These are phyloP conservation scores for Cheilosia grossa DNA, from an alignment of 2,888 invertebrate genomes.

Conservation along the genomic window DNA sequence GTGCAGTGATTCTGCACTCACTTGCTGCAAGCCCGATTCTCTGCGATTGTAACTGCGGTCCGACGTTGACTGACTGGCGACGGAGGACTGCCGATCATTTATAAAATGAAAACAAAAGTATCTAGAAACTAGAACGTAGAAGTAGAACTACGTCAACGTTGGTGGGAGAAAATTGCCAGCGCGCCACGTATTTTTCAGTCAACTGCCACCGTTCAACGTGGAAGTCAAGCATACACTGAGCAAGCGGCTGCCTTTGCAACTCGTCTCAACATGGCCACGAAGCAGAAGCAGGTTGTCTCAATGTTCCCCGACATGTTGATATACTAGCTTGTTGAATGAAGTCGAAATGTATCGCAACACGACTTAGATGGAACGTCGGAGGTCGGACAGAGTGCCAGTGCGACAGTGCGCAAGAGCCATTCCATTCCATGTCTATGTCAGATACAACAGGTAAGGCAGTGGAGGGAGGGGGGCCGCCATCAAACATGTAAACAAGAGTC, in stretches of 20 bases:
- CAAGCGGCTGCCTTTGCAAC: slow-evolving; percentile 5
- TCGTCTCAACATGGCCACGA: slow-evolving; percentile 52
- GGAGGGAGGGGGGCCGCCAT: slow-evolving; percentile 10
- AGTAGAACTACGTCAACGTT: slow-evolving; percentile 45
- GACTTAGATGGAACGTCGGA: slow-evolving; percentile 3
- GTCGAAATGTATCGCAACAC: slow-evolving; percentile 38
- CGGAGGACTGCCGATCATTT: slow-evolving; percentile 58
- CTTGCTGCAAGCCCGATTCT: not conserved
- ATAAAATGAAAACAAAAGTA: slow-evolving; percentile 70
- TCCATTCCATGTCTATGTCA: not conserved
- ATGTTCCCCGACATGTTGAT: slow-evolving; percentile 56
- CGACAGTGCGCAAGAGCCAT: slow-evolving; percentile 50
- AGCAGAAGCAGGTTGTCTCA: slow-evolving; percentile 62
- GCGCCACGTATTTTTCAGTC: slow-evolving; percentile 40
- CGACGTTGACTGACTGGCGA: slow-evolving; percentile 69
- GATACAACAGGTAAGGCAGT: slow-evolving; percentile 66
- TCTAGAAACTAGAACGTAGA: slow-evolving; percentile 57
- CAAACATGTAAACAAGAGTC: slow-evolving; percentile 69
- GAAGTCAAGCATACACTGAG: slow-evolving; percentile 66
- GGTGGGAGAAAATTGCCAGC: slow-evolving; percentile 19
- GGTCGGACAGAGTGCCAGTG: no score
- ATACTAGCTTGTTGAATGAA: slow-evolving; percentile 54
- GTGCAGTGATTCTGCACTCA: slow-evolving; percentile 23
- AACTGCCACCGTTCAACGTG: slow-evolving; percentile 61
- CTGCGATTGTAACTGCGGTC: slow-evolving; percentile 55